Evolutionary conservation across 2,113 vertebrate genomes (phyloP).

Genomic region (Neomonachus schauinslandi): DNA sequence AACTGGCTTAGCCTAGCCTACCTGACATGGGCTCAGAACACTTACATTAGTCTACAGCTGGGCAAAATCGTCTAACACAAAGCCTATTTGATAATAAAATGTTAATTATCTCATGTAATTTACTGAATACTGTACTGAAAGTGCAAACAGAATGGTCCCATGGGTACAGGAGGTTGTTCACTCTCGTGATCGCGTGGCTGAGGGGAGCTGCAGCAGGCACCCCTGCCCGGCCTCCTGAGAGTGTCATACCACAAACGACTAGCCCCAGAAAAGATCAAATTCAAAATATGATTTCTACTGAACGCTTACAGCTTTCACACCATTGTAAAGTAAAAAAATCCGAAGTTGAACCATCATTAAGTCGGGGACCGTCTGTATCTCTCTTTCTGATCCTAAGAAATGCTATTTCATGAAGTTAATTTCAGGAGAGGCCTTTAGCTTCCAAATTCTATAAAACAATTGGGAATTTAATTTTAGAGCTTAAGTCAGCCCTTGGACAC

Average conservation of each 20-base stretch:
- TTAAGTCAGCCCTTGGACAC: neutral
- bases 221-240: neutral
- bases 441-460: neutral
- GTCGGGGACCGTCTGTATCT: neutral
- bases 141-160: neutral
- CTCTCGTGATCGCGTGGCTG: neutral
- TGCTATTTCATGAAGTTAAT: neutral
- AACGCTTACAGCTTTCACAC: neutral
- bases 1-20: neutral
- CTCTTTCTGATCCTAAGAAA: constrained; percentile 24
- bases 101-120: neutral
- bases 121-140: neutral
- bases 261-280: neutral
- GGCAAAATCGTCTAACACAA: neutral
- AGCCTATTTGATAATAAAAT: neutral
- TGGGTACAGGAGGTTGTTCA: neutral
- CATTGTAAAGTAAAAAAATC: neutral
- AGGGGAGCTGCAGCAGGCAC: neutral
- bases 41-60: neutral
- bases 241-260: neutral
- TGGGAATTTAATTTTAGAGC: constrained; percentile 44
- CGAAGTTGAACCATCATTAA: neutral
- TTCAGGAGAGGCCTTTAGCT: neutral
- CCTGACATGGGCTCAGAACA: neutral
- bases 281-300: neutral